phyloP scores from a whole-genome alignment of 2,797 vertebrate genomes.

The Silurus aristotelis region DNA sequence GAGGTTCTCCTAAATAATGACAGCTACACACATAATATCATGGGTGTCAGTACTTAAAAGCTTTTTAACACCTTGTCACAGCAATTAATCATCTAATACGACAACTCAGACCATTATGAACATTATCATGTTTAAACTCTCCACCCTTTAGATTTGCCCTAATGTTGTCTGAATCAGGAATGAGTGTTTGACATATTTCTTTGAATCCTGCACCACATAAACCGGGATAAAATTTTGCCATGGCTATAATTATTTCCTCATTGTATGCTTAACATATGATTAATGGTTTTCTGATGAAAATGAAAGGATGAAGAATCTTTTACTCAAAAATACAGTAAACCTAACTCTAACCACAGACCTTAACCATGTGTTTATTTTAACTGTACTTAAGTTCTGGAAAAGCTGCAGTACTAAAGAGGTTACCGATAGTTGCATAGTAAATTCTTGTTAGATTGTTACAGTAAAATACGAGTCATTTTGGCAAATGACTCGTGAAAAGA shows the following conservation, averaged over 20 bases:
- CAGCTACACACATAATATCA: conserved; percentile 31
- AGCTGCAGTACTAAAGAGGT: conserved; percentile 35
- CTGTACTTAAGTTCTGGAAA: conserved; percentile 36
- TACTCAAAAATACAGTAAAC: conserved; percentile 44
- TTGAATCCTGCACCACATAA: conserved; percentile 51
- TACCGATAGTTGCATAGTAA: conserved; percentile 17
- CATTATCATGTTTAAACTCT: conserved; percentile 34
- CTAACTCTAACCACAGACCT: conserved; percentile 39
- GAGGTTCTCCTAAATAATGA: conserved; percentile 32
- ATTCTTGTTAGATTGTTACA: conserved; percentile 2
- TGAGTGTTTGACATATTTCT: conserved; percentile 50
- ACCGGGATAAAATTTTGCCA: conserved; percentile 37
- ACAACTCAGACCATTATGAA: conserved; percentile 31
- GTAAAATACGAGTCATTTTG: background rate
- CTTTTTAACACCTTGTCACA: conserved; percentile 47
- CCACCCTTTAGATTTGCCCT: conserved; percentile 29
- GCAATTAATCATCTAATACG: conserved; percentile 40
- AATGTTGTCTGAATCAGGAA: conserved; percentile 40
- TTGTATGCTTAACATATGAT: conserved; percentile 47
- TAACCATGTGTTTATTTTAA: conserved; percentile 42
- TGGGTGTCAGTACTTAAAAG: conserved; percentile 18
- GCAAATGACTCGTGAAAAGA: background rate
- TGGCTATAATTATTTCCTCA: conserved; percentile 54
- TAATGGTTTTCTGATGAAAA: conserved; percentile 55
- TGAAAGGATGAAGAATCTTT: conserved; percentile 51